Base-by-base conservation (phyloP, 2,888 invertebrate genomes). In the Lasioglossum morio region DNA sequence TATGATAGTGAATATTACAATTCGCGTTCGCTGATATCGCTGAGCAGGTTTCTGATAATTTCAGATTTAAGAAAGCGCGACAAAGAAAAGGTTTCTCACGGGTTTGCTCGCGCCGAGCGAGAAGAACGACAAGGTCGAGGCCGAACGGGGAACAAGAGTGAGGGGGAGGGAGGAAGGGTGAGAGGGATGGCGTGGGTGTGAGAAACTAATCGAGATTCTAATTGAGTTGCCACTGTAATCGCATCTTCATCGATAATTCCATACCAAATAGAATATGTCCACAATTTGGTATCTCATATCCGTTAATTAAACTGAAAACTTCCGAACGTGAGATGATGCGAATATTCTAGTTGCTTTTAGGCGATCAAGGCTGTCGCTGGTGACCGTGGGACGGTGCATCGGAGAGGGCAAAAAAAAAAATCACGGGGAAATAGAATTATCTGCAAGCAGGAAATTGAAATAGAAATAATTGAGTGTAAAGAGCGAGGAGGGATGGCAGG, bases 221-320 rank as follows among this genome's bases (percentile, higher is more conserved):
- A 89, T 89, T 89, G 87, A 86, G 77, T 89, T 87, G 81, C 74
- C 86, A 69, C 72, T 73, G 77, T 87, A 86, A 87, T 87, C 85
- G 82, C 75, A 85, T 89, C 80, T 77, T 84, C 80, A 75, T 66
- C 89, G 89, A 87, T 89, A 89, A 89, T 82, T 74, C 70, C 74
- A 70, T 79, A 69, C 76, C 83, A 79, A 83, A 86, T 87, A 83
- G 87, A 86, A 86, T 83, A 84, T 87, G 87, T 87, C 87, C 87
- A 87, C 87, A 86, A 87, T 87, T 87, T 87, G 81, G 81, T 86
- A 87, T 87, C 87, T 84, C 87, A 84, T 87, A 87, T 87, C 84
- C 87, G 87, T 87, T 87, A 86, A 87, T 87, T 87, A 87, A 87
- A 81, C 80, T 79, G 87, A 87, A 87, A 86, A 86, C 86, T 82